phyloP scores from a whole-genome alignment of 1,140 invertebrate genomes.

The Lineus longissimus region DNA sequence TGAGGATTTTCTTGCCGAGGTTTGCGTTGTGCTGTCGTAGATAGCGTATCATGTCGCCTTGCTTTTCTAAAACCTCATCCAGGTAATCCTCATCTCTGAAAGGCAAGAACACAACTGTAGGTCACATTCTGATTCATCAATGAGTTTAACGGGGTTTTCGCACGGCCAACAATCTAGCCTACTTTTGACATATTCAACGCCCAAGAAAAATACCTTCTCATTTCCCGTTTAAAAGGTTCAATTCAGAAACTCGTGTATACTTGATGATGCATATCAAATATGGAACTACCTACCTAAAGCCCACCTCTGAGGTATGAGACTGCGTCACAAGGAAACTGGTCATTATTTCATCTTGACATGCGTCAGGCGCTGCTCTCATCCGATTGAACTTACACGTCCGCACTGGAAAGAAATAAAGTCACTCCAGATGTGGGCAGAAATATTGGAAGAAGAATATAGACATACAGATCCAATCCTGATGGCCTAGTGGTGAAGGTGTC shows the following conservation, averaged over 20 bases:
- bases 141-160: neutral
- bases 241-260: too few species aligned
- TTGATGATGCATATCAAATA: neutral
- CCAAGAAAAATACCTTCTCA: neutral
- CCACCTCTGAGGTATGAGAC: constrained; percentile 29
- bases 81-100: constrained; percentile 45
- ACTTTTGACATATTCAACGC: neutral
- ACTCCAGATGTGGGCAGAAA: too few species aligned
- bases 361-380: constrained; percentile 33
- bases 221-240: too few species aligned
- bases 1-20: constrained; percentile 39
- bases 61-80: constrained; percentile 50
- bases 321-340: constrained; percentile 34
- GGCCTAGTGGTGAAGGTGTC: too few species aligned
- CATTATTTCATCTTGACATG: constrained; percentile 34
- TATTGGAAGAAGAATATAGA: too few species aligned
- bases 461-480: too few species aligned
- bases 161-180: neutral
- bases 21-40: constrained; percentile 45
- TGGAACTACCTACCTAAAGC: constrained; percentile 32
- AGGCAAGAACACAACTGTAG: constrained; percentile 15
- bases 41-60: constrained; percentile 52
- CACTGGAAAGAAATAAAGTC: constrained; percentile 22
- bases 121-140: too few species aligned
- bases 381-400: constrained; percentile 32